phyloP scores from a whole-genome alignment of 2,797 vertebrate genomes.

The Chiloscyllium punctatum region DNA sequence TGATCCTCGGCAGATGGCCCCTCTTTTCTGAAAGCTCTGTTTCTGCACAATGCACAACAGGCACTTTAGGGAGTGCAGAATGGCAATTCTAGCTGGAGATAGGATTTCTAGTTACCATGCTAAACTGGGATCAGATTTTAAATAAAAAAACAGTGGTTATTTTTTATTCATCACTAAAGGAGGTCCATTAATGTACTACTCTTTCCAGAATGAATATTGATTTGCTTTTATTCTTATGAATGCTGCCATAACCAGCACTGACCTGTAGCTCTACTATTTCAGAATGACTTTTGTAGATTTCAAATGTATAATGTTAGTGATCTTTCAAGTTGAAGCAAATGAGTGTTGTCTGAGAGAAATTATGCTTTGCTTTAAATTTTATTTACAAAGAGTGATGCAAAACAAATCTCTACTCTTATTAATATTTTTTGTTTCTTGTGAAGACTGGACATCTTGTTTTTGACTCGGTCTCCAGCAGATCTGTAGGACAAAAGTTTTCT shows the following conservation, averaged over 20 bases:
- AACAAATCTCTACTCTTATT: not conserved
- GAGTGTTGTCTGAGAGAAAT: too few species aligned
- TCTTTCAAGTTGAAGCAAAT: not conserved
- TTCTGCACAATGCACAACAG: not conserved
- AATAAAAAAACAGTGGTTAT: not conserved
- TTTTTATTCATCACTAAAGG: not conserved
- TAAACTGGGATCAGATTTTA: not conserved
- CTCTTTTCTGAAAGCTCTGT: slow-evolving; percentile 65
- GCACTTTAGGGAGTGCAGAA: not conserved
- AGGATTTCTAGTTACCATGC: not conserved
- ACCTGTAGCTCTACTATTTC: not conserved
- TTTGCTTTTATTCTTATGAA: not conserved
- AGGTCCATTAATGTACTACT: not conserved
- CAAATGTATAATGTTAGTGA: not conserved
- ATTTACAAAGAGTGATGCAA: not conserved
- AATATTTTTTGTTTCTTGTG: not conserved
- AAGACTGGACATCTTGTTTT: not conserved
- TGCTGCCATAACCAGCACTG: not conserved
- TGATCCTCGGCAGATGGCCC: slow-evolving; percentile 83
- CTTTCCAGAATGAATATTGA: not conserved
- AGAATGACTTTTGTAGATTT: not conserved
- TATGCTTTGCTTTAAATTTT: not conserved
- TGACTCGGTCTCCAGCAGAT: too few species aligned
- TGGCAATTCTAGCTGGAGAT: not conserved
- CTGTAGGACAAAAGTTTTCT: not conserved